phyloP scores from a whole-genome alignment of 2,888 invertebrate genomes.

The Pegoplata infirma region DNA sequence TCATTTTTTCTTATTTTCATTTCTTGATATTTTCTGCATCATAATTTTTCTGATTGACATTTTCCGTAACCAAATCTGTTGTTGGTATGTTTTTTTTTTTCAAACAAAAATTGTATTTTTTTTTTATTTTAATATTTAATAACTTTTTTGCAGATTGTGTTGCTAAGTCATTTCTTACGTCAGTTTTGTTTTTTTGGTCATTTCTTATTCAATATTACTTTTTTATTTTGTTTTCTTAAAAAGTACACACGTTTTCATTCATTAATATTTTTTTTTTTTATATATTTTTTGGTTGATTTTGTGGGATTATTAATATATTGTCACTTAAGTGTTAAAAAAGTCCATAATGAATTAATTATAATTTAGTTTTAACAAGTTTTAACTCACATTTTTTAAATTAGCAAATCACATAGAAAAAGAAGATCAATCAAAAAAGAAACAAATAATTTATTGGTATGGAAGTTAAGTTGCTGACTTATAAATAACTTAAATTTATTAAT shows the following conservation, averaged over 20 bases:
- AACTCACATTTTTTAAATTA: background rate
- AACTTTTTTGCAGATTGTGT: background rate
- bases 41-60: conserved; percentile 24
- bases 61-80: conserved; percentile 17
- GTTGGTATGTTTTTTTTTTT: background rate
- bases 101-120: background rate
- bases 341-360: background rate
- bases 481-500: too few species aligned
- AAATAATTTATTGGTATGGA: too few species aligned
- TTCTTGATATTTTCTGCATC: background rate
- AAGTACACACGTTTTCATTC: background rate
- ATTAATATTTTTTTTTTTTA: background rate
- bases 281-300: conserved; percentile 15
- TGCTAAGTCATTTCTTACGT: conserved; percentile 33
- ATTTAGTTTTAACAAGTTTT: background rate
- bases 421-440: background rate
- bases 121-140: background rate
- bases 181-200: conserved; percentile 25
- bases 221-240: background rate
- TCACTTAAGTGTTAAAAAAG: conserved; percentile 2
- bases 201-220: background rate
- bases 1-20: background rate
- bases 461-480: too few species aligned
- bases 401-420: background rate
- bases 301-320: background rate